Evolutionary conservation across 2,888 invertebrate genomes (phyloP).

Genomic region (Acronicta psi): DNA sequence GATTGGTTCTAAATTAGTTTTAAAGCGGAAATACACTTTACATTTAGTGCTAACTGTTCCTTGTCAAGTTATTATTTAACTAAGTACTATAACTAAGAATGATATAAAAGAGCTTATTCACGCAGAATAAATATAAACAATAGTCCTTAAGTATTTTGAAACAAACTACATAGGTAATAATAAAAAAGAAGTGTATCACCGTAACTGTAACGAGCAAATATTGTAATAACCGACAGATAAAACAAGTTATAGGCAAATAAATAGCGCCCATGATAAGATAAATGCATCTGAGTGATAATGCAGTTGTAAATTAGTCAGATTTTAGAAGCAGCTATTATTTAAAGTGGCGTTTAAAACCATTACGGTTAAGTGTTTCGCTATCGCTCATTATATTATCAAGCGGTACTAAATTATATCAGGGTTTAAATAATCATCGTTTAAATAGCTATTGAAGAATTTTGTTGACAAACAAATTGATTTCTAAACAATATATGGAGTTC

Average conservation of each 20-base stretch:
- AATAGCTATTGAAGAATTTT: background rate
- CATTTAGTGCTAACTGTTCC: no score
- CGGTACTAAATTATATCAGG: background rate
- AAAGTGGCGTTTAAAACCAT: conserved; percentile 10
- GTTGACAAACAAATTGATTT: no score
- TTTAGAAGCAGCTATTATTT: conserved; percentile 21
- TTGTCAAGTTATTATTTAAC: no score
- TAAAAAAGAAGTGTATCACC: conserved; percentile 50
- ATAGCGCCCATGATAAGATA: conserved; percentile 64
- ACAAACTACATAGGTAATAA: conserved; percentile 4
- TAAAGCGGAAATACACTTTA: no score
- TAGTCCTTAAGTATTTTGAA: background rate
- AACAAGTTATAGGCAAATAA: conserved; percentile 59
- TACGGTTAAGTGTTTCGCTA: conserved; percentile 9
- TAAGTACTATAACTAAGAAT: no score
- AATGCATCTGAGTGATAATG: conserved; percentile 54
- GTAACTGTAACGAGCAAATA: conserved; percentile 58
- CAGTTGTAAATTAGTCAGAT: conserved; percentile 52
- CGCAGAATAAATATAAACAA: background rate
- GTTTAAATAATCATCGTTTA: background rate
- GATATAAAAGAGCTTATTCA: no score
- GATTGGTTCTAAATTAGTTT: no score
- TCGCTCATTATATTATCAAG: conserved; percentile 4
- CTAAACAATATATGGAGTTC: background rate
- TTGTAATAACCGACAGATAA: conserved; percentile 55